Evolutionary conservation across 2,797 vertebrate genomes (phyloP), one percentile per base, ranked within the genome.

Genomic region (Otolemur crassicaudatus): DNA sequence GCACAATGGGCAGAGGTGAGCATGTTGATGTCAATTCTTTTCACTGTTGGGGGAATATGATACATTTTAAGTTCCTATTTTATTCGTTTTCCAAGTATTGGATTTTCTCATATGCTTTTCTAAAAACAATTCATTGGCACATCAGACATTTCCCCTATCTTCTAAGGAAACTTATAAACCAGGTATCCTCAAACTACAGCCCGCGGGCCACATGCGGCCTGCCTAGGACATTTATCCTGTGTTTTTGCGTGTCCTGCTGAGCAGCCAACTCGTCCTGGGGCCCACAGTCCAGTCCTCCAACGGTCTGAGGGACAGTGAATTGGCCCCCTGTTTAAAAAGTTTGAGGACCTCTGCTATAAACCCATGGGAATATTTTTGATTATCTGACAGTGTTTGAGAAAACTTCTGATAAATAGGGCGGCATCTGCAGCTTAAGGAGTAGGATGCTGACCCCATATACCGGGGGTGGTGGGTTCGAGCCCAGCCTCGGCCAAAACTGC

Each of bases 31-130:
- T 37, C 27, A 89, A 40, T 73, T 69, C 6, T 76, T 80, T 93
- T 94, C 72, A 65, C 65, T 92, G 63, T 89, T 86, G 34, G 72
- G 49, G 60, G 23, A 95, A 95, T 11, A 19, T 1, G 9, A 85
- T 94, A n/a, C 43, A 91, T 92, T 97, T 75, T 84, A 83, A 31
- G 20, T 73, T 86, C 29, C 89, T 63, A 75, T 61, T 92, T 92
- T 80, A 95, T 86, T 90, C 69, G 76, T 83, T 93, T 88, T 67
- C 81, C 22, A 94, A 94, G 46, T 70, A 53, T 76, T 31, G 1
- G 27, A 20, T 77, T 91, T 91, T 87, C 56, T 96, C 25, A 2
- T 69, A 25, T 13, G 49, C 10, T 65, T 82, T 92, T 79, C 72
- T 56, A 73, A 40, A 53, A 87, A 77, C 73, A 85, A 25, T 49